A percentile compares a stretch with the other conserved stretches of the same genome.
Conservation (phyloP, 2,113 vertebrate genomes). For the Otolemur garnettii region DNA sequence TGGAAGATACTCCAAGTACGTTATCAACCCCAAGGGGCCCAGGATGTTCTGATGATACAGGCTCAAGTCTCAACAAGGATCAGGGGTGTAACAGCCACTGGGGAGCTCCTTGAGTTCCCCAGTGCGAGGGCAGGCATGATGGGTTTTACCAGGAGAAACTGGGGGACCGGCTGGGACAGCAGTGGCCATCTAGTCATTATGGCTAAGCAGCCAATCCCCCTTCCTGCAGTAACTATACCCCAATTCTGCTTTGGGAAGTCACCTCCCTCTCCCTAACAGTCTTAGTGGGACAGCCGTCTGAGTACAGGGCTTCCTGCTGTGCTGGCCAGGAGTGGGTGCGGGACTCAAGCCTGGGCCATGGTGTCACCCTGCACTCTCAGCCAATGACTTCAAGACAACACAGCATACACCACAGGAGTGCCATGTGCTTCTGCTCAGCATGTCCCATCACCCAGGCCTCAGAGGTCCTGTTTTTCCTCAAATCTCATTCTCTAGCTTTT, state of each 20-base stretch:
- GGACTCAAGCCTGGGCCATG: background rate
- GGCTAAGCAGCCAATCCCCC: background rate
- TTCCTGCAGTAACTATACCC: background rate
- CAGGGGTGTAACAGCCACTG: too few species aligned
- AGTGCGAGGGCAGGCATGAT: accelerated
- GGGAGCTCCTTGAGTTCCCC: accelerated
- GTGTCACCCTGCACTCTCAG: background rate
- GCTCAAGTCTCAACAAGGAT: background rate
- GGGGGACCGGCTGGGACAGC: background rate
- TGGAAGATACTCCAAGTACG: background rate
- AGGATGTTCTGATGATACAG: background rate
- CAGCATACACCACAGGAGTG: background rate
- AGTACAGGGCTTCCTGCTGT: accelerated
- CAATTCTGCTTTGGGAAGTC: background rate
- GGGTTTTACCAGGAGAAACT: background rate
- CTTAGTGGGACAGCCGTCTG: too few species aligned
- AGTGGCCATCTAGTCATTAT: accelerated
- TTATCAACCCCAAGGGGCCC: too few species aligned
- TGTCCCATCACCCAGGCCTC: background rate
- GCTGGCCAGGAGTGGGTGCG: accelerated
- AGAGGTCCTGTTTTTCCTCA: background rate
- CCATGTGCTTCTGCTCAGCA: accelerated
- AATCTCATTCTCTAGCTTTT: background rate
- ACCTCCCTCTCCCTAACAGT: background rate
- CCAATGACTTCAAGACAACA: accelerated